Base-by-base conservation (phyloP, 2,888 invertebrate species). In the Pristionchus maxplancki region DNA sequence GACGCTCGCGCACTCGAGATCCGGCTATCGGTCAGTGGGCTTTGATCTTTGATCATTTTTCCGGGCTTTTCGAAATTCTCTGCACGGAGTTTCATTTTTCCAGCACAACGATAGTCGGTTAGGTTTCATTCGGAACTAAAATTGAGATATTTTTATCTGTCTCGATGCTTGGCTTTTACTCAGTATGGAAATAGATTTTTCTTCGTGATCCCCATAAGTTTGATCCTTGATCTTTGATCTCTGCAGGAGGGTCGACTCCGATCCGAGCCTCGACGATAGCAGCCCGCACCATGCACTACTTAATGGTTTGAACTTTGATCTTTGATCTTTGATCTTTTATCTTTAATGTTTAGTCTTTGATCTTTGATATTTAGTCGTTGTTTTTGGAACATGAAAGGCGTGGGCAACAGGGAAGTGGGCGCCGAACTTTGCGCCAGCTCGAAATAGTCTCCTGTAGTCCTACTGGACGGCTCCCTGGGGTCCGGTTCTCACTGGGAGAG, bases 1-100 rank as follows among this genome's bases (percentile, higher is more conserved):
- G 85, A 58, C 85, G 62, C 64, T 85, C 20, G 48, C 85, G 28
- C 85, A 85, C 64, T 85, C 85, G 28, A 53, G 85, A 64, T 85
- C 85, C 53, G 89, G 89, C 28, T 90, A 90, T 50, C 89, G 89
- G 78, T 28, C 88, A 71, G 90, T 88, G 40, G 88, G 89, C 40
- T 90, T 88, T 20, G 90, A 89, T 84, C 87, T 84, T 48, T 64
- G 44, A 48, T 78, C 78, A 48, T 78, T 78, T n/a, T n/a, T n/a
- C n/a, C n/a, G 28, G 4, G 71, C 6, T 71, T 20, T 17, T 58
- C 15, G 58, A 58, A 8, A 17, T 58, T 58, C 15, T 6, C n/a
- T 11, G 58, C n/a, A 4, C 15, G 58, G 5, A 58, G 58, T n/a
- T 44, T 44, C 11, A 6, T 44, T 44, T 44, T 44, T 24, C n/a